phyloP scores from a whole-genome alignment of 2,888 invertebrate genomes.

The Agrochola litura region DNA sequence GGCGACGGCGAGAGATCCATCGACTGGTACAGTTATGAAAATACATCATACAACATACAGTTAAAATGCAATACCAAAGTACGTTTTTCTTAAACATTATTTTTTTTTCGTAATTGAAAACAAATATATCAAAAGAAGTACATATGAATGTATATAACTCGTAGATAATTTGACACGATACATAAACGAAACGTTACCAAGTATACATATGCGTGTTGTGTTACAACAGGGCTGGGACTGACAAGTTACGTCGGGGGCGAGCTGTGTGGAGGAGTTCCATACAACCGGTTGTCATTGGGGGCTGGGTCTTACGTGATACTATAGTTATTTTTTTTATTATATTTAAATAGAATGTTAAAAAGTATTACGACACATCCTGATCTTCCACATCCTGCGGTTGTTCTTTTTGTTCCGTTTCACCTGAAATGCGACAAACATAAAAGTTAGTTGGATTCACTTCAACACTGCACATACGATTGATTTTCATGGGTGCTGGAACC shows the following conservation, averaged over 20 bases:
- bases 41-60: slow-evolving; percentile 85
- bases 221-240: slow-evolving; percentile 64
- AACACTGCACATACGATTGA: not conserved
- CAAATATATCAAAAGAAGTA: slow-evolving; percentile 88
- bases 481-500: too few species aligned
- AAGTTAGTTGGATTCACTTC: slow-evolving; percentile 29
- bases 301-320: slow-evolving; percentile 89
- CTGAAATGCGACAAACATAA: slow-evolving; percentile 85
- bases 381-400: slow-evolving; percentile 98
- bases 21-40: slow-evolving; percentile 75
- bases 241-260: slow-evolving; percentile 69
- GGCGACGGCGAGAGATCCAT: slow-evolving; percentile 74
- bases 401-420: slow-evolving; percentile 97
- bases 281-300: slow-evolving; percentile 84
- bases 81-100: slow-evolving; percentile 87
- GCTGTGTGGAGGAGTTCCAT: slow-evolving; percentile 71
- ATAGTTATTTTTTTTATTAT: slow-evolving; percentile 89
- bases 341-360: slow-evolving; percentile 84
- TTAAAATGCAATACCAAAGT: slow-evolving; percentile 89
- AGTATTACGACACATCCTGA: slow-evolving; percentile 98
- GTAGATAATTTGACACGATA: slow-evolving; percentile 85
- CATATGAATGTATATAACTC: slow-evolving; percentile 83
- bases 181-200: slow-evolving; percentile 76
- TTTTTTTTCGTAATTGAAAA: slow-evolving; percentile 84
- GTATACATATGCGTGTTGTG: slow-evolving; percentile 64